phyloP scores from a whole-genome alignment of 2,888 invertebrate species.

The Platycheirus rosarum region DNA sequence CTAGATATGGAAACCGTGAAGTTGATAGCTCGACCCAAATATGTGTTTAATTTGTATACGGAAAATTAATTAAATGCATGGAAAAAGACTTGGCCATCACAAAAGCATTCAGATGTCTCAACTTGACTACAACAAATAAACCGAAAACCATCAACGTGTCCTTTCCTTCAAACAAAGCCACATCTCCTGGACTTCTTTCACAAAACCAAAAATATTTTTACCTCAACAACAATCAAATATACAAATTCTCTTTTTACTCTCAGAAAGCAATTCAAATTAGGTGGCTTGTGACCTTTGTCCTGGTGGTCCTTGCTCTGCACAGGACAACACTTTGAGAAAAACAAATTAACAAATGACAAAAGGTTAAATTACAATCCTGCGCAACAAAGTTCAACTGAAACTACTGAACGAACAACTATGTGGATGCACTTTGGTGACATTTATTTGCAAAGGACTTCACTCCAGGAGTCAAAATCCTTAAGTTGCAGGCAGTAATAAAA shows the following conservation, averaged over 20 bases:
- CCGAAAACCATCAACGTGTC: background rate
- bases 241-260: background rate
- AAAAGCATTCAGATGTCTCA: too few relatives aligned
- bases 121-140: too few relatives aligned
- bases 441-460: slow-evolving; percentile 70
- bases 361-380: slow-evolving; percentile 49
- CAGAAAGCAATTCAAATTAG: slow-evolving; percentile 7
- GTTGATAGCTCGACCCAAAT: too few relatives aligned
- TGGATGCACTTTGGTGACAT: slow-evolving; percentile 67
- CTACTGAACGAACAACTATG: background rate
- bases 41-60: too few relatives aligned
- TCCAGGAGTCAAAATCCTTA: slow-evolving; percentile 43
- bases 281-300: slow-evolving; percentile 26
- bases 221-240: background rate
- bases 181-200: background rate
- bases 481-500: slow-evolving; percentile 18
- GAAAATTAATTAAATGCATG: too few relatives aligned
- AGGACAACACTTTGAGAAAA: slow-evolving; percentile 28
- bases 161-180: background rate
- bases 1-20: too few relatives aligned
- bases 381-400: slow-evolving; percentile 38
- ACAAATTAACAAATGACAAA: slow-evolving; percentile 48
- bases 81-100: too few relatives aligned
- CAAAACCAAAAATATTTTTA: background rate
- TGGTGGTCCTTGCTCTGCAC: background rate